phyloP scores from a whole-genome alignment of 2,797 vertebrate genomes.

The Caiman crocodilus region DNA sequence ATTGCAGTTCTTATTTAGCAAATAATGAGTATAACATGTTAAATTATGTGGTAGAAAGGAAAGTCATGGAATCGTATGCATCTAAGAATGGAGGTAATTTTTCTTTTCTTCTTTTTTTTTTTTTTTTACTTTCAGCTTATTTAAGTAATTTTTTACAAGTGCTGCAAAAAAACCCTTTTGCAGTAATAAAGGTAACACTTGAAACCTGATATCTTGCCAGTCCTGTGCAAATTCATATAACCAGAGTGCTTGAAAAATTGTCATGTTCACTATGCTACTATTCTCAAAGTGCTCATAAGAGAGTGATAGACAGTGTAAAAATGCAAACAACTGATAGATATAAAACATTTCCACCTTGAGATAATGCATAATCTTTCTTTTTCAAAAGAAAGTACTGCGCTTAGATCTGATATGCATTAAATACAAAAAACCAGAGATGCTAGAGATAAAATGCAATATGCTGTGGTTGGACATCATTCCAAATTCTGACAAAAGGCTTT shows the following conservation, averaged over 20 bases:
- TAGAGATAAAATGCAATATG: neutral
- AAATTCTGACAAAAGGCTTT: accelerated
- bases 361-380: neutral
- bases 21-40: slow-evolving; percentile 61
- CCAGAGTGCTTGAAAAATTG: neutral
- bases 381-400: neutral
- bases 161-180: slow-evolving; percentile 62
- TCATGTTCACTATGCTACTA: neutral
- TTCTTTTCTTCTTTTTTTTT: accelerated
- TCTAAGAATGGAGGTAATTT: slow-evolving; percentile 48
- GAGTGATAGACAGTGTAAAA: neutral
- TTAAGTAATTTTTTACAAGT: slow-evolving; percentile 65
- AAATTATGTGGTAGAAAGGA: slow-evolving; percentile 61
- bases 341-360: neutral
- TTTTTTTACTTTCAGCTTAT: slow-evolving; percentile 55
- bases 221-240: neutral
- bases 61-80: slow-evolving; percentile 59
- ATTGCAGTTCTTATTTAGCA: slow-evolving; percentile 51
- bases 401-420: neutral
- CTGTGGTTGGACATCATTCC: neutral
- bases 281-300: accelerated
- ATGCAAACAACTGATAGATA: accelerated
- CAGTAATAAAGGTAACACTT: slow-evolving; percentile 28
- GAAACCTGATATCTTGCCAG: neutral
- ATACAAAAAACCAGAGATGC: neutral